Conservation (phyloP, 2,888 invertebrate genomes). For the Euplagia quadripunctaria region DNA sequence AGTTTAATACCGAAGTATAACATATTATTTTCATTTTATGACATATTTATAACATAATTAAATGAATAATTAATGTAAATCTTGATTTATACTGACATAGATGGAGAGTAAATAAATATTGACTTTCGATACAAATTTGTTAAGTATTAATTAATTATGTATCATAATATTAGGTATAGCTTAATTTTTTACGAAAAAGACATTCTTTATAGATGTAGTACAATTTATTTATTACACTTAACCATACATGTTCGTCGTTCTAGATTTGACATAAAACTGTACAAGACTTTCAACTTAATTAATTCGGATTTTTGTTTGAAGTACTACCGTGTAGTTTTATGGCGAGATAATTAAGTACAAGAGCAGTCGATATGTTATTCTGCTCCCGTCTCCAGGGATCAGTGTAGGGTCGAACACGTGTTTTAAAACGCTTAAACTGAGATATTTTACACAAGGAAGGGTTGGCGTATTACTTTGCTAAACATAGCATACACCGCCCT, state of each 20-base stretch:
- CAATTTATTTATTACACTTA: background rate
- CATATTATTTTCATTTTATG: background rate
- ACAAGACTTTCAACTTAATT: constrained; percentile 8
- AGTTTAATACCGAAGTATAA: background rate
- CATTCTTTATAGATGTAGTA: background rate
- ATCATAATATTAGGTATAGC: no score
- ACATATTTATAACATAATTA: background rate
- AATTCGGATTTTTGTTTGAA: constrained; percentile 12
- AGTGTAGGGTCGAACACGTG: constrained; percentile 80
- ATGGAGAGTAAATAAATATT: constrained; percentile 2
- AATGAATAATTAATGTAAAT: background rate
- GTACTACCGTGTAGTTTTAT: constrained; percentile 25
- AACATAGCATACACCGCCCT: constrained; percentile 70
- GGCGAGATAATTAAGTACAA: constrained; percentile 67
- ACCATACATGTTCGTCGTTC: background rate
- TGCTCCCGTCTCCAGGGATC: constrained; percentile 71
- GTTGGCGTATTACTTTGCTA: constrained; percentile 79
- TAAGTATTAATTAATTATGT: no score
- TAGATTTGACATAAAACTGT: constrained; percentile 7
- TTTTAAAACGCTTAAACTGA: constrained; percentile 80
- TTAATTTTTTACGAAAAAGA: no score
- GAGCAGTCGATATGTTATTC: constrained; percentile 73
- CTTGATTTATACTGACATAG: constrained; percentile 1
- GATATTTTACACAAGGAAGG: constrained; percentile 82
- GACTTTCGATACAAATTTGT: no score